Base-by-base conservation (phyloP, 1,140 invertebrate genomes). In the Chymomyza costata region DNA sequence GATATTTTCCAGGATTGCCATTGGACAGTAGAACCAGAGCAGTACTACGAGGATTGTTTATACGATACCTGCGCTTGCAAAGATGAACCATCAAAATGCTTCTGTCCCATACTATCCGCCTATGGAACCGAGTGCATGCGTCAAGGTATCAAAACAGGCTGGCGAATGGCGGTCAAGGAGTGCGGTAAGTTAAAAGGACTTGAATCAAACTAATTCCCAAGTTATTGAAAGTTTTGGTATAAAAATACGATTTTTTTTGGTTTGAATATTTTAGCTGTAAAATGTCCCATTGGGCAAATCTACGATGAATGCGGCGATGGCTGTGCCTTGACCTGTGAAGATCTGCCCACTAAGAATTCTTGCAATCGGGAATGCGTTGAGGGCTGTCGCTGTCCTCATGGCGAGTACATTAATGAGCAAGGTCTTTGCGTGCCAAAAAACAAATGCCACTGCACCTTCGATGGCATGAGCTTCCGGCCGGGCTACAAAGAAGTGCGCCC, bases 21-120 rank as follows among this genome's bases (percentile, higher is more conserved):
- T 71, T 90, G 90, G 86, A 86, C 90, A 61, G 93, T 96, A 7
- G 93, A 95, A 81, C 92, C 93, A 1, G 89, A 91, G 30, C 86
- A 89, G 8, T 95, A 89, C 85, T 93, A 94, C 85, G 89, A 92
- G 58, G 90, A 94, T 81, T 97, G 95, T 83, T 70, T 95, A 53
- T 95, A 93, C 85, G 95, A 97, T 80, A 90, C 96, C 85, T 97
- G 95, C 74, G 90, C 93, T 8, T 97, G 95, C 84, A 89, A 90
- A 41, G 86, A 87, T 15, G 89, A 89, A 41, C 74, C 89, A 2
- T 84, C 89, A 11, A 87, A 89, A 15, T 97, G 95, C 74, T 87
- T 95, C 37, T 97, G 95, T 83, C 92, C 94, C 2, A 91, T 92
- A 5, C 74, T 96, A 1, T 90, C 92, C 0, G 89, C 92, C 34